Percentiles rank a stretch among this genome's conserved stretches.
phyloP scores from a whole-genome alignment of 2,888 invertebrate species.

The Criorhina ranunculi region DNA sequence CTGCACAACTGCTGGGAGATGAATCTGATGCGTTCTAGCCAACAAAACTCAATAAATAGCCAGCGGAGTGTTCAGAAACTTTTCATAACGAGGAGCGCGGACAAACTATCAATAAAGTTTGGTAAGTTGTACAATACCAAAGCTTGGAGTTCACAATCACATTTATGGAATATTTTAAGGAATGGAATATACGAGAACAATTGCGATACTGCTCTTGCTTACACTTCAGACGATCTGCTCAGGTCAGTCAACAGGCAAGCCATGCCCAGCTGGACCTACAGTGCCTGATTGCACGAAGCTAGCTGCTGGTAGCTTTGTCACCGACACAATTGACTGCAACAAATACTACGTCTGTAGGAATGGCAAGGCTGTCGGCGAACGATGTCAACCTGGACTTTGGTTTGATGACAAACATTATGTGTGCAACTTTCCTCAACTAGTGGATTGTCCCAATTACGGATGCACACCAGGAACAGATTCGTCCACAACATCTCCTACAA shows the following conservation, averaged over 20 bases:
- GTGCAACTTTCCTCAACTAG: constrained; percentile 7
- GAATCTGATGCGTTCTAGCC: too few relatives aligned
- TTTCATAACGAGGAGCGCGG: not conserved
- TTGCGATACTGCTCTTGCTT: too few relatives aligned
- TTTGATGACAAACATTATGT: constrained; percentile 8
- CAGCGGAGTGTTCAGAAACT: not conserved
- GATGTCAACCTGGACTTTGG: constrained; percentile 14
- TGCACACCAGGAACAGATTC: not conserved
- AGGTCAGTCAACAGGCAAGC: not conserved
- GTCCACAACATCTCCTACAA: too few relatives aligned
- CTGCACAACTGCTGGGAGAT: too few relatives aligned
- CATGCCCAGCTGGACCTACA: constrained; percentile 18
- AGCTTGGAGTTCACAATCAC: too few relatives aligned
- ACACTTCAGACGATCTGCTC: too few relatives aligned
- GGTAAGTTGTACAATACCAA: not conserved
- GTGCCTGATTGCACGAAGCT: not conserved
- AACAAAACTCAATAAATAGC: not conserved
- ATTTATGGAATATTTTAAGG: not conserved
- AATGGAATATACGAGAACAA: too few relatives aligned
- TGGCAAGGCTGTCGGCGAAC: not conserved
- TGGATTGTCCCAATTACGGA: constrained; percentile 7
- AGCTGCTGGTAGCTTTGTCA: not conserved
- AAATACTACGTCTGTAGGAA: constrained; percentile 21
- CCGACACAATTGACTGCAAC: constrained; percentile 23
- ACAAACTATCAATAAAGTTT: not conserved